Base-by-base conservation (phyloP, 2,888 invertebrate species). In the Campoletis raptor region DNA sequence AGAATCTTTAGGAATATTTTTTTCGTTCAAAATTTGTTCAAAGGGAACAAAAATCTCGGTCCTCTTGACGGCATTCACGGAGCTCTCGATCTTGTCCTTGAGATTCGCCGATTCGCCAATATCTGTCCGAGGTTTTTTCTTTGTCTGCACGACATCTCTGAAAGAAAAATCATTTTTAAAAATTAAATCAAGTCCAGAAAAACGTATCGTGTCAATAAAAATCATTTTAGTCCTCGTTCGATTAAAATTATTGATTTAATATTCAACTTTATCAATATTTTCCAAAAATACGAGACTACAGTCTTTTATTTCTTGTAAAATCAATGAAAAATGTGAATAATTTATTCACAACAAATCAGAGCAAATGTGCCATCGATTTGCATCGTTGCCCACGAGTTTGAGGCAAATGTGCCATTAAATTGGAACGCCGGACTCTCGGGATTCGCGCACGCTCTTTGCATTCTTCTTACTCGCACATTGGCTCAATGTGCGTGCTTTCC, bases 41-140 rank as follows among this genome's bases (percentile, higher is more conserved):
- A 97, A 95, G 6, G 96, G 96, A 40, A 96, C 96, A 92, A 96
- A 97, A 54, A 95, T 96, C 37, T 96, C 95, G 66, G 95, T 95
- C 30, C 96, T 96, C 90, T 97, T 96, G 0, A 96, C 96, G 73
- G 96, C 96, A 54, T 95, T 96, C 83, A 95, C 96, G 76, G 96
- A 95, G 3, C 95, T 95, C 91, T 96, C 96, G 15, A 94, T 94
- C 90, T 95, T 95, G 45, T 92, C 91, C 80, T 93, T 93, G 36
- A 85, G 85, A 42, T 80, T 54, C n/a, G 57, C 81, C 5, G 61
- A 86, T 80, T 96, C 96, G 87, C 96, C 95, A 36, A 95, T 95
- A 6, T 95, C 95, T 0, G 95, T 95, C 90, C 96, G 96, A 88
- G 95, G 95, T 1, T 94, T 92, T 88, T 94, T 92, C 57, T 95